Evolutionary conservation across 2,113 vertebrate species (phyloP), one percentile per base, ranked within the genome.

Genomic region (Pelodiscus sinensis): DNA sequence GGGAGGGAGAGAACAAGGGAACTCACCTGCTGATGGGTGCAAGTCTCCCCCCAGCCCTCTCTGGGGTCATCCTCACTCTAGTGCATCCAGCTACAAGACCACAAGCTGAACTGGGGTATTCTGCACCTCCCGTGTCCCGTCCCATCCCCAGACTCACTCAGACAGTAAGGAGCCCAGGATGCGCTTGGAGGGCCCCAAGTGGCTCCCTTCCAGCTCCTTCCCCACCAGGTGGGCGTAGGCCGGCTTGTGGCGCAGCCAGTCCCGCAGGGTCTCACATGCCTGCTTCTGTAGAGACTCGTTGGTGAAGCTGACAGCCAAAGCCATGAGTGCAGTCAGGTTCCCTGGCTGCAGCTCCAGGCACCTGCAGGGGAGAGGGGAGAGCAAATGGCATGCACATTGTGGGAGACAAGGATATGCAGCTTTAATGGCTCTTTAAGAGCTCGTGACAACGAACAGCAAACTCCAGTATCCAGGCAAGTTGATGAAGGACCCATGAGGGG

Each of bases 241-340:
- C 0, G 98, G 98, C 10, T 99, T 99, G 96, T 99, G 98, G 90
- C 97, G 98, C 27, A 99, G 96, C 99, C 99, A 99, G 93, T 99
- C 99, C 3, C 99, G 97, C 22, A 99, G 98, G 3, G 99, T 99
- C 96, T 99, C 99, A 50, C 99, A 99, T 1, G 99, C 99, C 97
- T 99, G 99, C 93, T 99, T 99, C 98, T 99, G 99, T 95, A 99
- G 96, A 10, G 99, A 99, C 89, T 99, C 99, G 0, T 99, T 99
- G 81, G 99, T 99, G 96, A 99, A 99, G 95, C 99, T 99, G 85
- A 99, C 99, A 0, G 99, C 99, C 92, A 99, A 93, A 1, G 99
- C 99, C 99, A 99, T 99, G 78, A 99, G 98, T 0, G 99, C 99
- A 0, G 98, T 99, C 94, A 99, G 98, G 97, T 99, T 99, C 95